These are phyloP conservation scores for Tachystola acroxantha DNA, from an alignment of 2,888 invertebrate genomes.

Conservation along the genomic window DNA sequence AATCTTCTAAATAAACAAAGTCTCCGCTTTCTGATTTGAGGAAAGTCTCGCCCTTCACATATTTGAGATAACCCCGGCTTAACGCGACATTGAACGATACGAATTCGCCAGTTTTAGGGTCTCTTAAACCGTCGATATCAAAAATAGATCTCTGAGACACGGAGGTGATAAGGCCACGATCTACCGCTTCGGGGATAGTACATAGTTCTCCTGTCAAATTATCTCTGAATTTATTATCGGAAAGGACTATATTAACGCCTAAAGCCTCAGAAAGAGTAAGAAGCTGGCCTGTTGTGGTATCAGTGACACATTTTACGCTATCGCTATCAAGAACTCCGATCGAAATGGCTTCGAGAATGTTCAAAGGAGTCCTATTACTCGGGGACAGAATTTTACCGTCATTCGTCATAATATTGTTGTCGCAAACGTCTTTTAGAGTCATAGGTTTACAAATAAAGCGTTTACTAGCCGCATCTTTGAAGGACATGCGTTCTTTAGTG, in stretches of 20 bases:
- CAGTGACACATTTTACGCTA: conserved; percentile 89
- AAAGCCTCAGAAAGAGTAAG: conserved; percentile 92
- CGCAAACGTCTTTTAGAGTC: conserved; percentile 93
- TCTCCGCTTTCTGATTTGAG: conserved; percentile 86
- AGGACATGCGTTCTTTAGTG: conserved; percentile 85
- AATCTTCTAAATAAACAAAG: conserved; percentile 87
- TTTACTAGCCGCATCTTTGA: conserved; percentile 89
- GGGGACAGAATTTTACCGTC: conserved; percentile 89
- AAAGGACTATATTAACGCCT: conserved; percentile 86
- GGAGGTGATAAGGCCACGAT: conserved; percentile 92
- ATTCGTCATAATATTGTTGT: conserved; percentile 87
- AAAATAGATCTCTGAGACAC: conserved; percentile 93
- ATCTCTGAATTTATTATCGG: conserved; percentile 86
- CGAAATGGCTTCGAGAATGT: conserved; percentile 90
- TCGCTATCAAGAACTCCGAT: conserved; percentile 93
- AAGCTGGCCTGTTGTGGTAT: conserved; percentile 87
- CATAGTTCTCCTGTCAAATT: conserved; percentile 84
- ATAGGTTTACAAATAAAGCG: conserved; percentile 91
- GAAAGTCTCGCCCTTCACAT: conserved; percentile 84
- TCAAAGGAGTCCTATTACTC: conserved; percentile 85
- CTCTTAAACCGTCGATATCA: conserved; percentile 93
- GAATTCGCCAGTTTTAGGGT: conserved; percentile 88
- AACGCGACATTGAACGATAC: conserved; percentile 91
- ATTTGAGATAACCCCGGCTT: conserved; percentile 86
- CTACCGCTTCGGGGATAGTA: conserved; percentile 91